Percentiles rank a stretch among this genome's conserved stretches.
Conservation (phyloP, 2,888 invertebrate species). For the Eledone cirrhosa region DNA sequence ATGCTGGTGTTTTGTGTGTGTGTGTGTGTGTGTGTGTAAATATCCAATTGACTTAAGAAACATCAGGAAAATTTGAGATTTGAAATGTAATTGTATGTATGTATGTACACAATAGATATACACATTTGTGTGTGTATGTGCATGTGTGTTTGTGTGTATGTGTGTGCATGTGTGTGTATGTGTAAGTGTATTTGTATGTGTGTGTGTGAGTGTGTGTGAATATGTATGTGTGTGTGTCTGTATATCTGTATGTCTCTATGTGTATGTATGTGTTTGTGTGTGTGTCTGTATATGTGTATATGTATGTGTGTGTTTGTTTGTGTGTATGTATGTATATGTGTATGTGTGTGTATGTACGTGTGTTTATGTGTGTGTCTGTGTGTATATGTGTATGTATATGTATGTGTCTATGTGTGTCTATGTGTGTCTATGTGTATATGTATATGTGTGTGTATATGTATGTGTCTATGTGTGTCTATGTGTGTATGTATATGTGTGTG, state of each 20-base stretch:
- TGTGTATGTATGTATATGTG: background rate
- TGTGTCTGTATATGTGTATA: too few species aligned
- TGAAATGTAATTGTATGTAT: background rate
- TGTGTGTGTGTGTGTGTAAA: too few species aligned
- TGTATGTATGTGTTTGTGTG: too few species aligned
- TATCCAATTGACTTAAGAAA: too few species aligned
- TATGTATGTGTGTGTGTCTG: background rate
- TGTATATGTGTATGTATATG: background rate
- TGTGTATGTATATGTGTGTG: background rate
- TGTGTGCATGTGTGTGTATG: too few species aligned
- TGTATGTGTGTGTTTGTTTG: background rate
- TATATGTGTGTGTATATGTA: background rate
- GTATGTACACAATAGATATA: too few species aligned
- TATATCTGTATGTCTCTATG: background rate
- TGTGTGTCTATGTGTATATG: too few species aligned
- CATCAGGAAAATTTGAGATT: too few species aligned
- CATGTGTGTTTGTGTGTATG: too few species aligned
- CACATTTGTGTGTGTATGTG: background rate
- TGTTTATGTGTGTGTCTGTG: background rate
- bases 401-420: too few species aligned
- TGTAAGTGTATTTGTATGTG: background rate
- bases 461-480: background rate
- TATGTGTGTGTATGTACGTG: too few species aligned
- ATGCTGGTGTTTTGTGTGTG: too few species aligned
- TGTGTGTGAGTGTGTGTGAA: background rate